Conservation (phyloP, 2,888 invertebrate species). For the Serripes groenlandicus region DNA sequence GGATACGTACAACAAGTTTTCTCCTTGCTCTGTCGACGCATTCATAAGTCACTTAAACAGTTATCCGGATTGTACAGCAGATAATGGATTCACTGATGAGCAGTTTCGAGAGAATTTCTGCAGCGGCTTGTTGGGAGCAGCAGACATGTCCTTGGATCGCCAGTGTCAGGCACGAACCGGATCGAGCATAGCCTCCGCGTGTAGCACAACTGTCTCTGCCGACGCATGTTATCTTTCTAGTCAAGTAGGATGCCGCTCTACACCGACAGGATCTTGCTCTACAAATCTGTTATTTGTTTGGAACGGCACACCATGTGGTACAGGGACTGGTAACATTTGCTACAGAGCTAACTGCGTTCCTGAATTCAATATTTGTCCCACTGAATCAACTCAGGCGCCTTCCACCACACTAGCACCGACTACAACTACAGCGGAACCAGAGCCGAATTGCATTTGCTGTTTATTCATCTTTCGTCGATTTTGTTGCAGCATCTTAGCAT, state of each 20-base stretch:
- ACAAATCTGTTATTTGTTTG: constrained; percentile 14
- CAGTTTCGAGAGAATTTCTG: constrained; percentile 21
- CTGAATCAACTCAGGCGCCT: no score
- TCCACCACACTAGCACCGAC: no score
- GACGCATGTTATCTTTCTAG: neutral
- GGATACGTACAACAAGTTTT: constrained; percentile 12
- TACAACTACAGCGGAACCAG: no score
- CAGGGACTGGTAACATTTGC: neutral
- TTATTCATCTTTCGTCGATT: no score
- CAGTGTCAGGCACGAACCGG: constrained; percentile 26
- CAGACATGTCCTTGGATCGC: neutral
- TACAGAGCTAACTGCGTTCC: constrained; percentile 8
- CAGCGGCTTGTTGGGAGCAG: constrained; percentile 6
- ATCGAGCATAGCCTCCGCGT: neutral
- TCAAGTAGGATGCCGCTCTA: neutral
- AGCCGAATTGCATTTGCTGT: no score
- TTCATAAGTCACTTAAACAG: constrained; percentile 3
- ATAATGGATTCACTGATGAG: constrained; percentile 24
- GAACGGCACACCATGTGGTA: constrained; percentile 28
- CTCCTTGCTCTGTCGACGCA: constrained; percentile 2
- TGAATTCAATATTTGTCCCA: constrained; percentile 19
- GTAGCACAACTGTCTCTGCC: neutral
- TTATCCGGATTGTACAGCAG: constrained; percentile 22
- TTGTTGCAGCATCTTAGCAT: no score
- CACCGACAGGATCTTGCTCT: neutral